Evolutionary conservation across 2,888 invertebrate species (phyloP).

Genomic region (Sarcophaga carnaria): DNA sequence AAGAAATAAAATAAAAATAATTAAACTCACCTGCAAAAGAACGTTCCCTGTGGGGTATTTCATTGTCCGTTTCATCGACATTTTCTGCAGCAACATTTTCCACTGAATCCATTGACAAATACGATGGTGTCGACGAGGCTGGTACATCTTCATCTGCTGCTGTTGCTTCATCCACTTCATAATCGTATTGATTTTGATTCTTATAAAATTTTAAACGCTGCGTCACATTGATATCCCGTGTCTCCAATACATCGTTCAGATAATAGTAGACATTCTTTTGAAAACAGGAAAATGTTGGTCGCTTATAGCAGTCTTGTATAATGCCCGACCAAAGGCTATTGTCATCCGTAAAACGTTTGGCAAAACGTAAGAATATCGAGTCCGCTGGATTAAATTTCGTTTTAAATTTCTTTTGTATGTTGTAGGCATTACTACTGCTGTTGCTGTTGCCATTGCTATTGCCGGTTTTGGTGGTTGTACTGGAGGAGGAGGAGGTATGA

Average conservation of each 20-base stretch:
- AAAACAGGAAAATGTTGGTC: conserved; percentile 88
- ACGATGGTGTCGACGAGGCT: conserved; percentile 59
- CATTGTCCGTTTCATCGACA: conserved; percentile 73
- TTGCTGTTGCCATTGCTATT: neutral
- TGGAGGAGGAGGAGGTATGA: conserved; percentile 9
- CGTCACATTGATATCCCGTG: conserved; percentile 86
- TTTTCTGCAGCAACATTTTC: conserved; percentile 45
- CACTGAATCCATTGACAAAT: conserved; percentile 66
- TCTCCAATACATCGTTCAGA: conserved; percentile 86
- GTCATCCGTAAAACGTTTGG: conserved; percentile 82
- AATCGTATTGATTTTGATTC: conserved; percentile 85
- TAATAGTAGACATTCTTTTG: conserved; percentile 90
- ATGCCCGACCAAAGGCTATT: conserved; percentile 89
- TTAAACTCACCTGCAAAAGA: conserved; percentile 72
- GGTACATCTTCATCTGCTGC: neutral
- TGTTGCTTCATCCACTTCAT: conserved; percentile 78
- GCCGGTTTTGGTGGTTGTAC: conserved; percentile 29
- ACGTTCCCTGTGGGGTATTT: conserved; percentile 72
- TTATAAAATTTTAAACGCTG: conserved; percentile 86
- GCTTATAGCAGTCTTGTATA: conserved; percentile 86
- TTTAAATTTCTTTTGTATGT: conserved; percentile 53
- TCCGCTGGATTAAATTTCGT: conserved; percentile 71
- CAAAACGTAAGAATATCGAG: conserved; percentile 75
- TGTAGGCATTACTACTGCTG: neutral
- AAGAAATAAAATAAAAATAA: neutral